Conservation (phyloP, 2,113 vertebrate species). For the Nymphicus hollandicus region DNA sequence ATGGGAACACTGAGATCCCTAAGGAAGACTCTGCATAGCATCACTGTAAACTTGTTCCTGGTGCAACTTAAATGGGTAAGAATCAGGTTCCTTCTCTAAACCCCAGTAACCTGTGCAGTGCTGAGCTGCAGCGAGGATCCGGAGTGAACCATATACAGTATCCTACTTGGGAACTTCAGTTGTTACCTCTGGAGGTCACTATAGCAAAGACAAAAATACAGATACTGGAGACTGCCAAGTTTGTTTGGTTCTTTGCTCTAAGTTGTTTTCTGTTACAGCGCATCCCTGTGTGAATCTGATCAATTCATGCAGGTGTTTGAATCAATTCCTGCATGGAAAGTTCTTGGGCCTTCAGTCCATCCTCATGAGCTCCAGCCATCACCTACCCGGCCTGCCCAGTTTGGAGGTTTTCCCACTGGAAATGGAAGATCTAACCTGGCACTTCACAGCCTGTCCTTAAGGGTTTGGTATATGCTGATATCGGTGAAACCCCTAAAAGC, state of each 20-base stretch:
- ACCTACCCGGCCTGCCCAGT: not conserved
- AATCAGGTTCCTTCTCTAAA: not conserved
- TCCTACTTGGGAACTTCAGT: conserved; percentile 2
- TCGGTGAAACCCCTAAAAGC: accelerated
- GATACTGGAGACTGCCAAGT: not conserved
- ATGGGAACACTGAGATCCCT: accelerated
- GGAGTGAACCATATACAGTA: not conserved
- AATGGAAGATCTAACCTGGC: not conserved
- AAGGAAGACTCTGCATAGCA: not conserved
- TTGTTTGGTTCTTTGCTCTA: not conserved
- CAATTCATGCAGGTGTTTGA: not conserved
- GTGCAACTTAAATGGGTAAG: accelerated
- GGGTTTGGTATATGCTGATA: not conserved
- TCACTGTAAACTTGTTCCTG: not conserved
- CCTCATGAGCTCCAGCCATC: not conserved
- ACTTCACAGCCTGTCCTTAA: not conserved
- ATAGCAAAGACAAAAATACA: conserved; percentile 49
- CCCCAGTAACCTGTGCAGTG: accelerated
- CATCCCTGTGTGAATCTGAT: not conserved
- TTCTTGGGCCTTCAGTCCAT: not conserved
- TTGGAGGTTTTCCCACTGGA: not conserved
- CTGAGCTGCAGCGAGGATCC: accelerated
- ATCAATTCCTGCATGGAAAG: not conserved
- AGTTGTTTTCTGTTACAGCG: not conserved
- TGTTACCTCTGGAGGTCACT: conserved; percentile 69